Percentiles rank a stretch among this genome's conserved stretches.
Conservation (phyloP, 2,113 vertebrate genomes). For the Chlorodrepanis virens region DNA sequence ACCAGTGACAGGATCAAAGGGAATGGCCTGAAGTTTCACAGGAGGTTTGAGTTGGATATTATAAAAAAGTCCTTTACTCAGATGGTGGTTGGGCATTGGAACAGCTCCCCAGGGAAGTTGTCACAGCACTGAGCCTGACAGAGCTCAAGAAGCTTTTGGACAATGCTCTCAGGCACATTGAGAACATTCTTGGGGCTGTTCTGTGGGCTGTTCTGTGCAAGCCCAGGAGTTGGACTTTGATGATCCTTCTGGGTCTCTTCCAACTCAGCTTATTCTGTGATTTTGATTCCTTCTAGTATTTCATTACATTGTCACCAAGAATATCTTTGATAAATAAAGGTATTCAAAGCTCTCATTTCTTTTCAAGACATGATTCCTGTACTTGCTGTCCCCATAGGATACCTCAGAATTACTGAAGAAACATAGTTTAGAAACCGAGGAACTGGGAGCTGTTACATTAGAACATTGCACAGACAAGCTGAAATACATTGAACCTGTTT, state of each 20-base stretch:
- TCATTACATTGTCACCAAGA: not conserved
- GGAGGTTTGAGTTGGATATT: not conserved
- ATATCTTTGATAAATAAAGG: not conserved
- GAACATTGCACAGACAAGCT: not conserved
- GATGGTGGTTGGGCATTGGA: rapidly evolving
- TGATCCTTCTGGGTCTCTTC: not conserved
- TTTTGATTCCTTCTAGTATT: not conserved
- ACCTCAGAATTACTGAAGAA: not conserved
- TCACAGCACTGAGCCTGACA: not conserved
- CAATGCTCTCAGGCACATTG: not conserved
- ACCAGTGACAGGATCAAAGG: not conserved
- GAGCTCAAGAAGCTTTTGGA: not conserved
- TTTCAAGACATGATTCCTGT: not conserved
- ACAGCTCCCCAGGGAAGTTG: not conserved
- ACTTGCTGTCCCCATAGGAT: not conserved
- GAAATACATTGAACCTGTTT: not conserved
- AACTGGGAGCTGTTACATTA: not conserved
- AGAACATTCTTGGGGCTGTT: not conserved
- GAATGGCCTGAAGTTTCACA: not conserved
- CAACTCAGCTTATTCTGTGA: not conserved
- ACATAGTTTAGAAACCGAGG: not conserved
- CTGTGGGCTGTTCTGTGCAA: not conserved
- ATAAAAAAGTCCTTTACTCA: not conserved
- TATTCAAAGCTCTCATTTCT: not conserved
- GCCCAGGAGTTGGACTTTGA: not conserved